Conservation (phyloP, 2,797 vertebrate species). For the Gallinago stenura region DNA sequence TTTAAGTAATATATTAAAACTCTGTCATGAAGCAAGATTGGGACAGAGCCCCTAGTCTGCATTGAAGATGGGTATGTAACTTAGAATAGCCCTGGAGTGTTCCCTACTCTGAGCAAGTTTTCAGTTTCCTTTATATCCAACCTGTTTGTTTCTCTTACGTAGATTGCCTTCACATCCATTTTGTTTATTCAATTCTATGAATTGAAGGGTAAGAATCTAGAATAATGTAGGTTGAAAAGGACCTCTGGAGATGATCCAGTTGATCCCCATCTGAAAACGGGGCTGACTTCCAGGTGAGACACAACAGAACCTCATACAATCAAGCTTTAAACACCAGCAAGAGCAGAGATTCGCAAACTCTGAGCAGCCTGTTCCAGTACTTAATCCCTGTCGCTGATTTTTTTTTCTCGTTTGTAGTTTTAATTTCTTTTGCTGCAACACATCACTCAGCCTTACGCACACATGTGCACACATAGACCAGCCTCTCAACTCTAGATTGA, state of each 20-base stretch:
- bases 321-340: not conserved
- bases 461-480: accelerated
- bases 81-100: not conserved
- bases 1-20: not conserved
- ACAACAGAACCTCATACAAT: not conserved
- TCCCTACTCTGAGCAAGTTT: not conserved
- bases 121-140: not conserved
- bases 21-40: not conserved
- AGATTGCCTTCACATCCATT: not conserved
- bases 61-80: not conserved
- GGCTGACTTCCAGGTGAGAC: not conserved
- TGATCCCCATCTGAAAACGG: not conserved
- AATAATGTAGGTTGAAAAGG: not conserved
- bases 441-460: not conserved
- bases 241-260: not conserved
- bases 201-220: not conserved
- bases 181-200: not conserved
- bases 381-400: not conserved
- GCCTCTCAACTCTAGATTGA: not conserved
- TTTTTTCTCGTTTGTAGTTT: not conserved
- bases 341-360: not conserved
- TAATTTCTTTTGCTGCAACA: not conserved
- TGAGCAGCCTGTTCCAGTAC: not conserved
- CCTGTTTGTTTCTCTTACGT: not conserved
- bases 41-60: not conserved